phyloP scores from a whole-genome alignment of 2,888 invertebrate species.

The Euzophera pinguis region DNA sequence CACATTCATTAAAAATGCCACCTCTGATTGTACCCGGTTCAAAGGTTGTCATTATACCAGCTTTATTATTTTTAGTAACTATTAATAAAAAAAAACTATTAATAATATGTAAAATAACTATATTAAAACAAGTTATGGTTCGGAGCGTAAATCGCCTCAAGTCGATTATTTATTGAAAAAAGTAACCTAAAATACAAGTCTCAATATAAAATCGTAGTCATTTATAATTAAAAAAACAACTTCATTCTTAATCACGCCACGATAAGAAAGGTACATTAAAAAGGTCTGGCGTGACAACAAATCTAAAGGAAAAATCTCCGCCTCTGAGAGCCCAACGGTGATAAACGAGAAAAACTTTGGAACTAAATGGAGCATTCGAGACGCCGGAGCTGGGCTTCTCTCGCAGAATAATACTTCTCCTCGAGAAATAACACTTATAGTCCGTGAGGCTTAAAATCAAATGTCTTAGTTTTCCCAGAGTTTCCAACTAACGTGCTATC shows the following conservation, averaged over 20 bases:
- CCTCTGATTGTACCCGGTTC: no score
- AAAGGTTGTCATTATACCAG: no score
- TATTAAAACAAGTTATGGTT: no score
- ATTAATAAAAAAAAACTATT: no score
- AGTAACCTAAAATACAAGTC: not conserved
- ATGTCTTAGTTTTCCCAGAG: constrained; percentile 68
- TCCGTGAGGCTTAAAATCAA: constrained; percentile 79
- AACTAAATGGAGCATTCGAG: constrained; percentile 80
- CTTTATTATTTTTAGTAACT: no score
- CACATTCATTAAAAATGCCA: no score
- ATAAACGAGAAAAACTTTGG: constrained; percentile 81
- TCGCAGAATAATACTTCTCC: constrained; percentile 78
- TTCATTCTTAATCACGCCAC: constrained; percentile 66
- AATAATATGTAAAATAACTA: no score
- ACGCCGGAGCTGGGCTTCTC: constrained; percentile 73
- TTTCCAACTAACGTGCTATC: constrained; percentile 52
- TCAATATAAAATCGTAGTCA: constrained; percentile 20
- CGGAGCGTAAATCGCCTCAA: no score
- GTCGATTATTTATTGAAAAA: no score
- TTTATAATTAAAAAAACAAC: constrained; percentile 52
- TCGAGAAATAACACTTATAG: constrained; percentile 79
- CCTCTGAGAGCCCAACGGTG: constrained; percentile 78
- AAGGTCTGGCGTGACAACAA: constrained; percentile 81
- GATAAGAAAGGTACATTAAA: constrained; percentile 79
- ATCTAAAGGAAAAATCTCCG: constrained; percentile 80